Evolutionary conservation across 1,140 invertebrate genomes (phyloP).

Genomic region (Hesperophylax magnus): DNA sequence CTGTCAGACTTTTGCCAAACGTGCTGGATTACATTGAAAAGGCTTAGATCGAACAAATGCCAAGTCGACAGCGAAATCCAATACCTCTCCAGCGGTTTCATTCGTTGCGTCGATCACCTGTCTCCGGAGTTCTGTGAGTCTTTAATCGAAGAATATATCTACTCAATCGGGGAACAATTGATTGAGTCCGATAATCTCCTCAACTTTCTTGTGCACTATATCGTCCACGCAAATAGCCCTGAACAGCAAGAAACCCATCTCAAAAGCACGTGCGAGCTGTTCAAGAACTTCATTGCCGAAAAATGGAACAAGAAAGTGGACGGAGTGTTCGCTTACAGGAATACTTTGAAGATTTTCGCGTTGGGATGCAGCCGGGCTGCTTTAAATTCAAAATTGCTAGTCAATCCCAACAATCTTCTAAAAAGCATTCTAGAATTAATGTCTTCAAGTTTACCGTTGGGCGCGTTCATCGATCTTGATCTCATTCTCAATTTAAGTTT

Average conservation of each 20-base stretch:
- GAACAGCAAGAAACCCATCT: slow-evolving; percentile 42
- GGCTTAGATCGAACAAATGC: slow-evolving; percentile 27
- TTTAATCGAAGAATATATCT: slow-evolving; percentile 44
- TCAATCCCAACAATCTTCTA: slow-evolving; percentile 36
- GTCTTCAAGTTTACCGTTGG: slow-evolving; percentile 31
- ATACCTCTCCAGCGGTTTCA: not conserved
- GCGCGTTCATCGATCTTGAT: slow-evolving; percentile 5
- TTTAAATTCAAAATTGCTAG: not conserved
- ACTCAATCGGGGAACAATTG: slow-evolving; percentile 2
- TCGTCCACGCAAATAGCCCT: slow-evolving; percentile 28
- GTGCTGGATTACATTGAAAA: slow-evolving; percentile 38
- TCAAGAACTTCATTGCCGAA: slow-evolving; percentile 38
- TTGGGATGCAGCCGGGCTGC: slow-evolving; percentile 26
- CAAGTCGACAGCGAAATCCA: slow-evolving; percentile 21
- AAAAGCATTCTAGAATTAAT: slow-evolving; percentile 29
- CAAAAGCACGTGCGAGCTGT: slow-evolving; percentile 27
- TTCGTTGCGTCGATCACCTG: slow-evolving; percentile 14
- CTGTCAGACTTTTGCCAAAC: slow-evolving; percentile 33
- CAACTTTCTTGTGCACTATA: slow-evolving; percentile 38
- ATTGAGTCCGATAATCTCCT: slow-evolving; percentile 25
- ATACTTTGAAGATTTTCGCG: slow-evolving; percentile 26
- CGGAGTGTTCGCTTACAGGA: not conserved
- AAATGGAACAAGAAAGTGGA: slow-evolving; percentile 36
- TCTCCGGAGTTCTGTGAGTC: slow-evolving; percentile 45
- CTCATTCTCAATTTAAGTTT: slow-evolving; percentile 12